Evolutionary conservation across 2,113 vertebrate genomes (phyloP).

Genomic region (Bubalus kerabau): DNA sequence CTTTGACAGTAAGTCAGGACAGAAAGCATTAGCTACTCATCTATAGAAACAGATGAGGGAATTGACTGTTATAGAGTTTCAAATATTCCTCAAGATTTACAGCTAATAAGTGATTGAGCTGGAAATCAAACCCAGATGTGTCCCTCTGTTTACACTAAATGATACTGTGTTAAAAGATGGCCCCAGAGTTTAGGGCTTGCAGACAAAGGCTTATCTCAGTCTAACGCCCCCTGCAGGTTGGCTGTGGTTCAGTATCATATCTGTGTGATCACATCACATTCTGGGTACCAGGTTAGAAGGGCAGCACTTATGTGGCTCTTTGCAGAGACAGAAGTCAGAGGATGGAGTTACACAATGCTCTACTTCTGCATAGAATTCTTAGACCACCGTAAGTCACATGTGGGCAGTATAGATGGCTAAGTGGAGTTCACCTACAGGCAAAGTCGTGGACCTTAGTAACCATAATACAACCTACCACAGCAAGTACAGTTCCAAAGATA

Average conservation of each 20-base stretch:
- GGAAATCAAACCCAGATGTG: background rate
- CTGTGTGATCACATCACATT: background rate
- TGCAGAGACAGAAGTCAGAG: background rate
- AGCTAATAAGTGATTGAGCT: background rate
- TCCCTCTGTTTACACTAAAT: background rate
- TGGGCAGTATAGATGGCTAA: background rate
- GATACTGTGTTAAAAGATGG: background rate
- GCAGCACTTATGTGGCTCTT: background rate
- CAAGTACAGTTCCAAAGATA: background rate
- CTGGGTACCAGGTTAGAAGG: background rate
- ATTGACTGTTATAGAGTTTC: background rate
- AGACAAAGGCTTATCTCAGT: background rate
- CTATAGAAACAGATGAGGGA: background rate
- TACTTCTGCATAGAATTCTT: background rate
- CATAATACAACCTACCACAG: background rate
- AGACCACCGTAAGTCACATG: background rate
- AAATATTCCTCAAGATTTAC: background rate
- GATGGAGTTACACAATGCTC: background rate
- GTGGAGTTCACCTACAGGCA: background rate
- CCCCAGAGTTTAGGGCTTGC: background rate
- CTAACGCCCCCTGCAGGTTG: background rate
- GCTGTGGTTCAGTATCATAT: background rate
- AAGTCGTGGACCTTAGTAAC: background rate
- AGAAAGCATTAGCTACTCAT: background rate
- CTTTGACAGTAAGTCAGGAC: background rate